phyloP scores from a whole-genome alignment of 2,888 invertebrate species.

The Spodoptera littoralis region DNA sequence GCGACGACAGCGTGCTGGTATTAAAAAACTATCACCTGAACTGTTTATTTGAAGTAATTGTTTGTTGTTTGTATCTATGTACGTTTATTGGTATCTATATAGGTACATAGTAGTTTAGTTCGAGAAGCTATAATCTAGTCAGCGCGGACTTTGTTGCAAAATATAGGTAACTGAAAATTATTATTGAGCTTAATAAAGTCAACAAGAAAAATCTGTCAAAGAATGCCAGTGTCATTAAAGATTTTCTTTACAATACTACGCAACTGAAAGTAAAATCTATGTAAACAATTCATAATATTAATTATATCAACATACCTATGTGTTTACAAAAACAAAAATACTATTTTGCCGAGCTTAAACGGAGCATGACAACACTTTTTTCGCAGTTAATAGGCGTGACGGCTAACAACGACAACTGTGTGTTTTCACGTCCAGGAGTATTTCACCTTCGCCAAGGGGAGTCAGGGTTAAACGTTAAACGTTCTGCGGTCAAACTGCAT shows the following conservation, averaged over 20 bases:
- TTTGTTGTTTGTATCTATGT: no score
- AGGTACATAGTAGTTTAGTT: no score
- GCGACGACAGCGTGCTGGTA: slow-evolving; percentile 53
- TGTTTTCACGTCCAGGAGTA: slow-evolving; percentile 36
- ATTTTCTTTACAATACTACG: no score
- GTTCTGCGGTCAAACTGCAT: slow-evolving; percentile 36
- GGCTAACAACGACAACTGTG: slow-evolving; percentile 35
- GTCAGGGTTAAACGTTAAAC: slow-evolving; percentile 20
- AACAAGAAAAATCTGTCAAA: no score
- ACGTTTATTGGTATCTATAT: no score
- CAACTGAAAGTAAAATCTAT: no score
- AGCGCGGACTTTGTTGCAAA: no score
- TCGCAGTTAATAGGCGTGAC: slow-evolving; percentile 50
- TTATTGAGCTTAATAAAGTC: no score
- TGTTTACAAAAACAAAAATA: slow-evolving; percentile 12
- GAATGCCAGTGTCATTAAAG: no score
- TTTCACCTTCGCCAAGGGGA: slow-evolving; percentile 36
- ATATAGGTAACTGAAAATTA: no score
- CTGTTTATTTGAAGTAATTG: slow-evolving; percentile 22
- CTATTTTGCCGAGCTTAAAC: slow-evolving; percentile 31
- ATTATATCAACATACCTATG: background rate
- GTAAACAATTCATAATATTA: no score
- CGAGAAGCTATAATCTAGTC: no score
- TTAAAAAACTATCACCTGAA: slow-evolving; percentile 44
- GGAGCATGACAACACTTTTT: slow-evolving; percentile 39